Conservation (phyloP, 2,888 invertebrate species). For the Mactromeris polynyma region DNA sequence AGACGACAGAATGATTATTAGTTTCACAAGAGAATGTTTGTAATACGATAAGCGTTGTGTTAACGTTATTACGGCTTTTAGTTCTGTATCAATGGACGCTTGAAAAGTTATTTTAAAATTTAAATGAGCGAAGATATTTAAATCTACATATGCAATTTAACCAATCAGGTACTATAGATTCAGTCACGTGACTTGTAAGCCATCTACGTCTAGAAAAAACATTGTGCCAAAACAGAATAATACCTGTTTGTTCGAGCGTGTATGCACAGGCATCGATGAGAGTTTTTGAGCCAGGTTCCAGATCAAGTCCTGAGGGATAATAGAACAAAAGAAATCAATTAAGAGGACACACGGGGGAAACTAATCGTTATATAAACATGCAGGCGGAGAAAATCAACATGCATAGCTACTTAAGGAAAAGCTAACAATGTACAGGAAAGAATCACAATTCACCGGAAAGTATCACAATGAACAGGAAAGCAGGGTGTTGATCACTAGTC, state of each 20-base stretch:
- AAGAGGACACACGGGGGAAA: constrained; percentile 48
- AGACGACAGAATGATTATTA: no score
- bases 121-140: background rate
- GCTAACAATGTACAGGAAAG: constrained; percentile 33
- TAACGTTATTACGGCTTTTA: background rate
- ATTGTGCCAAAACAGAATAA: constrained; percentile 34
- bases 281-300: constrained; percentile 67
- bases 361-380: constrained; percentile 48
- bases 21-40: no score
- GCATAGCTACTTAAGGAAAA: constrained; percentile 39
- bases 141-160: background rate
- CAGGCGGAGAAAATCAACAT: constrained; percentile 41
- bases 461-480: constrained; percentile 5
- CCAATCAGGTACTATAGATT: constrained; percentile 11
- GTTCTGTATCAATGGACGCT: background rate
- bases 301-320: constrained; percentile 66
- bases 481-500: background rate
- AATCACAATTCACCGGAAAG: background rate
- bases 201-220: constrained; percentile 32
- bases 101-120: background rate
- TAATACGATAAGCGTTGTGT: no score
- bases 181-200: constrained; percentile 24
- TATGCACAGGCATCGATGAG: constrained; percentile 66
- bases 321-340: constrained; percentile 68
- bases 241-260: constrained; percentile 72